Percentiles rank a stretch among this genome's conserved stretches.
Evolutionary conservation across 2,888 invertebrate species (phyloP).

Genomic region (Cylloceria caligata): DNA sequence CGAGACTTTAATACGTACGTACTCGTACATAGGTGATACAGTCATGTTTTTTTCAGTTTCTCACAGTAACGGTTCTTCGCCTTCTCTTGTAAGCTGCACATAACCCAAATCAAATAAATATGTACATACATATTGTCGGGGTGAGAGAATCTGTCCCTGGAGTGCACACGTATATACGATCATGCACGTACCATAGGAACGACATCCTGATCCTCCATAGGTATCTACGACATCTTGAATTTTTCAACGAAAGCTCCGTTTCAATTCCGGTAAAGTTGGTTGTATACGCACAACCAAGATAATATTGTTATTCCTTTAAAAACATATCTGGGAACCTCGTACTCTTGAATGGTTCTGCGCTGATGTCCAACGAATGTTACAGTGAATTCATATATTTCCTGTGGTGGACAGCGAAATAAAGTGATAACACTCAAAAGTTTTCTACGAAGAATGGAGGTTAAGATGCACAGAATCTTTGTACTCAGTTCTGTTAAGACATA

Average conservation of each 20-base stretch:
- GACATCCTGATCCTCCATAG: background rate
- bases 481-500: too few species aligned
- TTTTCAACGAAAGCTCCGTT: constrained; percentile 54
- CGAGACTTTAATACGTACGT: too few species aligned
- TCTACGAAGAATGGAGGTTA: too few species aligned
- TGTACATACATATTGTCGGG: constrained; percentile 33
- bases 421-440: background rate
- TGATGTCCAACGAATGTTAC: constrained; percentile 11
- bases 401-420: background rate
- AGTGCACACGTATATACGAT: constrained; percentile 23
- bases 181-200: constrained; percentile 15
- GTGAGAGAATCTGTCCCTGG: constrained; percentile 31
- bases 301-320: background rate
- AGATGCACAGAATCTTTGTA: too few species aligned
- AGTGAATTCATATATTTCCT: constrained; percentile 1
- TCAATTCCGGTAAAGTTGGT: constrained; percentile 36
- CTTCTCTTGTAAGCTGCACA: background rate
- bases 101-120: constrained; percentile 36
- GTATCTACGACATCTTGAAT: constrained; percentile 48
- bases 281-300: constrained; percentile 11
- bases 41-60: constrained; percentile 10
- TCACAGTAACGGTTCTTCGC: constrained; percentile 4
- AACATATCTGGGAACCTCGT: background rate
- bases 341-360: background rate
- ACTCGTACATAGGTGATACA: too few species aligned